Percentiles rank a stretch among this genome's conserved stretches.
phyloP scores from a whole-genome alignment of 2,797 vertebrate species.

The Margarornis squamiger region DNA sequence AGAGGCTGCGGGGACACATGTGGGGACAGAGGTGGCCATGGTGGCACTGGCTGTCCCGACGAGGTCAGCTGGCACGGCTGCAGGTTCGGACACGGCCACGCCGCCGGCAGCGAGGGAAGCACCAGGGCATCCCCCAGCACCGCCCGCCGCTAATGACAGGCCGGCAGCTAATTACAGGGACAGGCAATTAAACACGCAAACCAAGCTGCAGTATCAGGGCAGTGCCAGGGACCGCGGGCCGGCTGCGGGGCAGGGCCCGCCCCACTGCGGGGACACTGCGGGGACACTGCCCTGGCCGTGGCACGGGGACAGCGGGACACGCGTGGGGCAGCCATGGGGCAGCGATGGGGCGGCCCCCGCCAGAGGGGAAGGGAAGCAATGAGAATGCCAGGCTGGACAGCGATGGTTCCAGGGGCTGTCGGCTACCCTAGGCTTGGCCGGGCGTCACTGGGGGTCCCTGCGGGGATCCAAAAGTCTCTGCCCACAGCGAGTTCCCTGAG shows the following conservation, averaged over 20 bases:
- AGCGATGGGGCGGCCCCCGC: fast-evolving
- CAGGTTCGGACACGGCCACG: fast-evolving
- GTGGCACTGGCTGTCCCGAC: fast-evolving
- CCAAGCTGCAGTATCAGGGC: background rate
- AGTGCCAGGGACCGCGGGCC: background rate
- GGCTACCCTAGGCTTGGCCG: background rate
- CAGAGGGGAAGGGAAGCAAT: no score
- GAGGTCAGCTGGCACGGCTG: fast-evolving
- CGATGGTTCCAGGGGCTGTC: fast-evolving
- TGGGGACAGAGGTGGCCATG: background rate
- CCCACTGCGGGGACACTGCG: background rate
- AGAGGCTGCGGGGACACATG: background rate
- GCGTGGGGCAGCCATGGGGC: background rate
- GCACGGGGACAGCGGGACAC: background rate
- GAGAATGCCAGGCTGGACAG: fast-evolving
- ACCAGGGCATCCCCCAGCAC: background rate
- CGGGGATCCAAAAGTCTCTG: fast-evolving
- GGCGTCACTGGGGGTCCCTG: background rate
- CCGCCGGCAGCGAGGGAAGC: background rate
- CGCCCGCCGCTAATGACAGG: background rate
- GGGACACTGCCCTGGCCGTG: background rate
- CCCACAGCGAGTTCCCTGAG: background rate
- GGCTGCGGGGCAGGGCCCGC: background rate
- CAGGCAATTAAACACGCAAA: background rate
- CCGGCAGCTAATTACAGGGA: background rate